Base-by-base conservation (phyloP, 2,797 vertebrate species). In the Bufotes viridis region DNA sequence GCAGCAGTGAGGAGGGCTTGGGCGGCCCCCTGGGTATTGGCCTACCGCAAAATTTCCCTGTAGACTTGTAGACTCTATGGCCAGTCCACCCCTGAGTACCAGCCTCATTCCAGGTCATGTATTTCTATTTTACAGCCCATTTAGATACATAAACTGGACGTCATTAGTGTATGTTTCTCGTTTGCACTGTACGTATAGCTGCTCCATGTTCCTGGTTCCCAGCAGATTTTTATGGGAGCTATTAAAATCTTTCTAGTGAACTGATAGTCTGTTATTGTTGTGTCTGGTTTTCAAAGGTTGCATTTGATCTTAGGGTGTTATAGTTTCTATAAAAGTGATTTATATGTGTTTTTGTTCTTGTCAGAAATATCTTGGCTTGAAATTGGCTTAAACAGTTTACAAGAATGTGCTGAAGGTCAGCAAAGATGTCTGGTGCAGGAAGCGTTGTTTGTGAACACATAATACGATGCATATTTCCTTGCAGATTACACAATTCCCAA, bases 201-300 rank as follows among this genome's bases (percentile, higher is more conserved):
- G 13, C 70, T 63, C 34, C 51, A n/a, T 61, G 70, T 76, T 85
- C 57, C 58, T 24, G 22, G 51, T 84, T 76, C 83, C 72, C 72
- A 76, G 83, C 58, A 63, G 83, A 85, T 34, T 85, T 82, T 85
- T 76, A 76, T 75, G 58, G 92, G 92, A 92, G 91, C 90, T 92
- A 81, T 84, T 90, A 90, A 92, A 93, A 92, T 92, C 91, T 92
- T 92, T 91, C 82, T 89, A 90, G 91, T 84, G 85, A 91, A 90
- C 93, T 93, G 90, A 93, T 90, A 92, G 93, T 89, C 88, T 92
- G 91, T 91, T 93, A 93, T 0, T 0, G 92, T 93, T 92, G 49
- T 87, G 93, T 89, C 92, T 88, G 80, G 65, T 90, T 94, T 94
- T 92, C 90, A 22, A 85, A 90, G 91, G 90, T 85, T 72, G 89